phyloP scores from a whole-genome alignment of 1,140 invertebrate species.

The Drosophila miranda region DNA sequence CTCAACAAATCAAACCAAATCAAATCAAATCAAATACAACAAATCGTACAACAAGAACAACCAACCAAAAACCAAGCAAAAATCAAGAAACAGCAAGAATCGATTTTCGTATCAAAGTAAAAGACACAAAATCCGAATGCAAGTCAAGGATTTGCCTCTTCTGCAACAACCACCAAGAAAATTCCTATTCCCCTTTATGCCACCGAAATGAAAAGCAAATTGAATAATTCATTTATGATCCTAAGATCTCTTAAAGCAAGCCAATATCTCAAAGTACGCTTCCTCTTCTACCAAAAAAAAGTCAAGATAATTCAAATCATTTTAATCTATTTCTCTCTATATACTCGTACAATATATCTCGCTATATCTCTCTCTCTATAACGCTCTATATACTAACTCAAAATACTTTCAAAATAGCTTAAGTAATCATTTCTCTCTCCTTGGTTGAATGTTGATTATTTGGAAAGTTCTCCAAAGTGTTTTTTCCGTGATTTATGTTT shows the following conservation, averaged over 20 bases:
- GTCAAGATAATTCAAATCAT: conserved; percentile 52
- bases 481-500: conserved; percentile 52
- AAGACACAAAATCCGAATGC: conserved; percentile 56
- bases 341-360: conserved; percentile 9
- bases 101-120: conserved; percentile 25
- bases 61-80: conserved; percentile 30
- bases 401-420: conserved; percentile 63
- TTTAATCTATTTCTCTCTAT: conserved; percentile 52
- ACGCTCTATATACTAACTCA: conserved; percentile 58
- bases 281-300: conserved; percentile 35
- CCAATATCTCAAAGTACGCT: conserved; percentile 51
- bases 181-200: conserved; percentile 19
- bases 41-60: conserved; percentile 28
- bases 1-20: conserved; percentile 24
- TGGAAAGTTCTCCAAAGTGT: conserved; percentile 28
- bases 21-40: conserved; percentile 19
- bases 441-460: conserved; percentile 52
- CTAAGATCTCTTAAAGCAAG: conserved; percentile 43
- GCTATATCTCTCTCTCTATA: conserved; percentile 47
- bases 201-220: conserved; percentile 57
- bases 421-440: conserved; percentile 25
- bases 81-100: conserved; percentile 42
- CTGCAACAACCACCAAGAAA: conserved; percentile 33
- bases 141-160: conserved; percentile 42
- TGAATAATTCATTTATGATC: conserved; percentile 33